These are phyloP conservation scores for Erebia epiphron DNA, from an alignment of 2,888 invertebrate species.

Conservation along the genomic window DNA sequence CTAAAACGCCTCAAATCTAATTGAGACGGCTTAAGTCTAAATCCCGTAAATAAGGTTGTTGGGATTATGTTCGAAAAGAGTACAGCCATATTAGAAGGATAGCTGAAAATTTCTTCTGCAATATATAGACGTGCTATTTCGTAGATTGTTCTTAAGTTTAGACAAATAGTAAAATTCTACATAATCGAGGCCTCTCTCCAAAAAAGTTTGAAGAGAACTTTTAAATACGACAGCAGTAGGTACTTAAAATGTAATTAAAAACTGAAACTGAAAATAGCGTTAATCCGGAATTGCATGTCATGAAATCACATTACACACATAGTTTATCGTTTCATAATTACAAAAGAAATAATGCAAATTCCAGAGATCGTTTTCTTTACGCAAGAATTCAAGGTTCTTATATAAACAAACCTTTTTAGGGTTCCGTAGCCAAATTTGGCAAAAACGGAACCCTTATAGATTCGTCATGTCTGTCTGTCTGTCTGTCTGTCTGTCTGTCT, in stretches of 20 bases:
- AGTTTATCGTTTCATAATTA: background rate
- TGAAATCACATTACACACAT: background rate
- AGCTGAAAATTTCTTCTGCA: background rate
- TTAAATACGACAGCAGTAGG: too few relatives aligned
- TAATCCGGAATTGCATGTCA: background rate
- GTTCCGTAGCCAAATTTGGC: too few relatives aligned
- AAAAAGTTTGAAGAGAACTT: too few relatives aligned
- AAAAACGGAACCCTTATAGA: too few relatives aligned
- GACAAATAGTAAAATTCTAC: background rate
- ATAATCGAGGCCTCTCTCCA: background rate
- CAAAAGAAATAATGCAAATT: background rate
- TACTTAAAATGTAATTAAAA: too few relatives aligned
- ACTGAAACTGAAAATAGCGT: too few relatives aligned
- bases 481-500: too few relatives aligned
- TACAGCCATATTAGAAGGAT: too few relatives aligned
- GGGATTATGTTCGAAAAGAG: background rate
- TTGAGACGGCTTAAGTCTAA: constrained; percentile 1
- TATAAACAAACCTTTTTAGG: background rate
- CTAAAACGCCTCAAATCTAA: constrained; percentile 14
- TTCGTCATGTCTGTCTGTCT: too few relatives aligned
- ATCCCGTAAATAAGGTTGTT: constrained; percentile 6
- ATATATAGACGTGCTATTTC: background rate
- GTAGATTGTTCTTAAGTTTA: too few relatives aligned
- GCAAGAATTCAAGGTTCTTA: background rate
- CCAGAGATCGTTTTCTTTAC: background rate